These are phyloP conservation scores for Bos taurus DNA, from an alignment of 2,113 vertebrate genomes.

Conservation along the genomic window DNA sequence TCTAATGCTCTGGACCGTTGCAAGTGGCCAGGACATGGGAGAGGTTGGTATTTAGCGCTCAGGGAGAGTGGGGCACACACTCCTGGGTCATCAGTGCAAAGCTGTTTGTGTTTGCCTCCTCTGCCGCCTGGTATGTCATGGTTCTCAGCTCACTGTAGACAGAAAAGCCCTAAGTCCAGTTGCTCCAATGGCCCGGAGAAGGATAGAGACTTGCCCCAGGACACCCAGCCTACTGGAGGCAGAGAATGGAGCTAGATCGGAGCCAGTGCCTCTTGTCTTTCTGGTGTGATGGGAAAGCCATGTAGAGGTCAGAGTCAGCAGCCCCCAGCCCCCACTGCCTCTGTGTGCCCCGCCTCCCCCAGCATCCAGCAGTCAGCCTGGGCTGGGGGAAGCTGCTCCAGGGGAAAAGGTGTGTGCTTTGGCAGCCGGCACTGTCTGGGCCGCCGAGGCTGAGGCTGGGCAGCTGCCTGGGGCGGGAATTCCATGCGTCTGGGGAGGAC, in stretches of 20 bases:
- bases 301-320: background rate
- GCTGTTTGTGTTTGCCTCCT: background rate
- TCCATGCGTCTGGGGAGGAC: constrained; percentile 72
- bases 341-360: background rate
- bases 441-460: constrained; percentile 78
- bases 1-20: background rate
- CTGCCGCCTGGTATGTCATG: rapidly evolving
- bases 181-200: background rate
- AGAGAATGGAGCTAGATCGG: background rate
- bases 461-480: constrained; percentile 78
- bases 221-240: background rate
- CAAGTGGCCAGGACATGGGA: rapidly evolving
- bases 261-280: background rate
- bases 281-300: background rate
- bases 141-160: background rate
- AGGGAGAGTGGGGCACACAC: too few species aligned
- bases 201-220: background rate
- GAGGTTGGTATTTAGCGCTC: background rate
- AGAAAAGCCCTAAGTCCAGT: background rate
- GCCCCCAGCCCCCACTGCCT: background rate
- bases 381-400: constrained; percentile 10
- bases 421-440: constrained; percentile 80
- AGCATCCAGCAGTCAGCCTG: background rate
- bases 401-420: constrained; percentile 80
- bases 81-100: background rate